phyloP scores from a whole-genome alignment of 1,140 invertebrate species.

The Drosophila serrata region DNA sequence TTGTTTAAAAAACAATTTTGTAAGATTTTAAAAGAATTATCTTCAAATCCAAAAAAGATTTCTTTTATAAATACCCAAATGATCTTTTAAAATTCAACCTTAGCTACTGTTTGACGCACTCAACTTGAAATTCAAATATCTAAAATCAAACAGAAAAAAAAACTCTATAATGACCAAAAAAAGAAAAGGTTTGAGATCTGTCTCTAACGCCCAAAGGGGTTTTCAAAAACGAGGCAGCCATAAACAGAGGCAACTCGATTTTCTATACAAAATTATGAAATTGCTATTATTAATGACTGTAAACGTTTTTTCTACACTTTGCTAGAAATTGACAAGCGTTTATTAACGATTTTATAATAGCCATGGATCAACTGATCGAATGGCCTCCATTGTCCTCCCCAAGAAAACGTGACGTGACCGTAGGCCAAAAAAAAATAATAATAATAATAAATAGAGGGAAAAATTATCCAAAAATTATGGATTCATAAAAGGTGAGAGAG shows the following conservation, averaged over 20 bases:
- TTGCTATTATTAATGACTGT: constrained; percentile 84
- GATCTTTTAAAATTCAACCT: constrained; percentile 72
- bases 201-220: constrained; percentile 26
- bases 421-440: constrained; percentile 25
- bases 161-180: not conserved
- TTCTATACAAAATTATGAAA: constrained; percentile 77
- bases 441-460: not conserved
- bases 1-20: not conserved
- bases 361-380: constrained; percentile 71
- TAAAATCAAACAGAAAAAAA: constrained; percentile 1
- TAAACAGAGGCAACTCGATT: constrained; percentile 22
- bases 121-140: constrained; percentile 8
- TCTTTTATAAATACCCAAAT: constrained; percentile 55
- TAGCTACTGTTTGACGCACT: constrained; percentile 82
- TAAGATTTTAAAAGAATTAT: not conserved
- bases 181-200: constrained; percentile 32
- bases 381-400: constrained; percentile 62
- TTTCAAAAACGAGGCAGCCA: constrained; percentile 7
- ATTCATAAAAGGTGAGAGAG: constrained; percentile 16
- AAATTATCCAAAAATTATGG: constrained; percentile 39
- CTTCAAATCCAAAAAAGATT: not conserved
- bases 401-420: constrained; percentile 73
- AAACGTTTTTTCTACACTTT: constrained; percentile 82
- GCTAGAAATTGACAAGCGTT: constrained; percentile 80
- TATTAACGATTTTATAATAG: constrained; percentile 84